These are phyloP conservation scores for mouse (Mus musculus) DNA, from an alignment of 2,113 vertebrate genomes.

Conservation along the genomic window GRCm39 chr11:111546001-111546500, in stretches of 20 bases:
- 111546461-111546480: not conserved
- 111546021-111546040: too few relatives aligned
- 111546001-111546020: not conserved
- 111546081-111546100: too few relatives aligned
- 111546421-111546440: fast-evolving
- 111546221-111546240: not conserved
- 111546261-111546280: not conserved
- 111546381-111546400: fast-evolving
- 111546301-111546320: not conserved
- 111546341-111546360: not conserved
- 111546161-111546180: too few relatives aligned
- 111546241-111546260: not conserved
- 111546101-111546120: too few relatives aligned
- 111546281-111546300: not conserved
- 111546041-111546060: too few relatives aligned
- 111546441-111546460: not conserved
- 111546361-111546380: not conserved
- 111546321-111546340: not conserved
- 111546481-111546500: not conserved
- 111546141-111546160: not conserved
- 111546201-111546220: too few relatives aligned
- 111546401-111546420: not conserved
- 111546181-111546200: too few relatives aligned
- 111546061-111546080: too few relatives aligned
- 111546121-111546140: too few relatives aligned